A percentile compares a stretch with the other conserved stretches of the same genome.
Evolutionary conservation across 2,888 invertebrate species (phyloP).

Genomic region (Helleia helle): DNA sequence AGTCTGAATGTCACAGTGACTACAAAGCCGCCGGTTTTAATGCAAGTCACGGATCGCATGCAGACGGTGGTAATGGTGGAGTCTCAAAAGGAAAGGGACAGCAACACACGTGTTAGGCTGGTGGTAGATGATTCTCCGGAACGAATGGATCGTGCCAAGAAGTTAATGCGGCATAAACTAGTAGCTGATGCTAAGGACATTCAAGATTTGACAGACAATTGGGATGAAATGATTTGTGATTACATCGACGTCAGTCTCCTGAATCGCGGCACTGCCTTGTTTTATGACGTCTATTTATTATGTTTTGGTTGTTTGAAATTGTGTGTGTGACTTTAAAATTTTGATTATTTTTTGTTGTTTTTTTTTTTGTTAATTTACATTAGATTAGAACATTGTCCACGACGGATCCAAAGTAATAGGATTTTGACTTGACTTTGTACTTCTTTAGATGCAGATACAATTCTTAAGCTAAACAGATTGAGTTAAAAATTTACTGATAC

Average conservation of each 20-base stretch:
- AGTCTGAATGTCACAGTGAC: conserved; percentile 26
- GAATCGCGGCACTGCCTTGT: too few relatives aligned
- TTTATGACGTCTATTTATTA: too few relatives aligned
- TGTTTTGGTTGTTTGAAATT: not conserved
- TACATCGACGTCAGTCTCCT: conserved; percentile 47
- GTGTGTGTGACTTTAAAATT: not conserved
- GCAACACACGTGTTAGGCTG: conserved; percentile 25
- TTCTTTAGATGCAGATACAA: too few relatives aligned
- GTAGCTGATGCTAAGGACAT: conserved; percentile 40
- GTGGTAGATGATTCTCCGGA: conserved; percentile 36
- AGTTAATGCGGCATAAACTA: conserved; percentile 48
- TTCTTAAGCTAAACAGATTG: too few relatives aligned
- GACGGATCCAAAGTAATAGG: too few relatives aligned
- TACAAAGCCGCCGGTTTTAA: conserved; percentile 47
- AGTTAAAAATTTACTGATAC: too few relatives aligned
- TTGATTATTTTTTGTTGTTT: conserved; percentile 3
- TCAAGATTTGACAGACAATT: conserved; percentile 51
- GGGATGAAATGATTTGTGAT: conserved; percentile 57
- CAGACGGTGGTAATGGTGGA: conserved; percentile 52
- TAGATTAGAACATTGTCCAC: too few relatives aligned
- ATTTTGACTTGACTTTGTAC: too few relatives aligned
- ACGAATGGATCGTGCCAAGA: conserved; percentile 38
- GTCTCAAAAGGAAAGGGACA: too few relatives aligned
- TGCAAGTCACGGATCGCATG: conserved; percentile 42
- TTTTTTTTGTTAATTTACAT: too few relatives aligned